Percentiles rank a stretch among this genome's conserved stretches.
Conservation (phyloP, 2,797 vertebrate genomes). For the Anguilla anguilla region DNA sequence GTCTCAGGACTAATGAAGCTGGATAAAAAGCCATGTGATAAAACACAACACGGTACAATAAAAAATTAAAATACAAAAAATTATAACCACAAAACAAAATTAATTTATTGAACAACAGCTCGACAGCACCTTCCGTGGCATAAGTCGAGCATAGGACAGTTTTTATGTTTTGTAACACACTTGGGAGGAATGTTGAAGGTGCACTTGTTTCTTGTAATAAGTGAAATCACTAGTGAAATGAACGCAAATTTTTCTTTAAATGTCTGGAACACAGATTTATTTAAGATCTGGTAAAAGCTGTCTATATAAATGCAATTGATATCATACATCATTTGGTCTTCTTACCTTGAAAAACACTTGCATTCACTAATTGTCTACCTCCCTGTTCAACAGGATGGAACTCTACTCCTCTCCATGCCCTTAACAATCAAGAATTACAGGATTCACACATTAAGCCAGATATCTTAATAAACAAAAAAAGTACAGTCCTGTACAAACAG, state of each 20-base stretch:
- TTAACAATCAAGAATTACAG: not conserved
- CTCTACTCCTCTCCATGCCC: not conserved
- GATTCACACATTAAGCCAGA: not conserved
- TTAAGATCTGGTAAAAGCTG: too few relatives aligned
- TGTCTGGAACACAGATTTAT: too few relatives aligned
- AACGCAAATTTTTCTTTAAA: not conserved
- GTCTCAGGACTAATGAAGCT: not conserved
- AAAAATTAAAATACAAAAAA: not conserved
- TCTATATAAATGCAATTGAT: too few relatives aligned
- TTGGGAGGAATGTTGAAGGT: too few relatives aligned
- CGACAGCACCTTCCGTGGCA: too few relatives aligned
- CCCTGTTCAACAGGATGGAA: not conserved
- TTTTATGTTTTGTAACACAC: too few relatives aligned
- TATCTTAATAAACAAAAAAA: not conserved
- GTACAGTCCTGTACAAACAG: not conserved
- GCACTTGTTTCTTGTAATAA: not conserved
- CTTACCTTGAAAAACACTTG: not conserved
- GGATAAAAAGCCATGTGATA: too few relatives aligned
- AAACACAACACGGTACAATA: too few relatives aligned
- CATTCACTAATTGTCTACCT: not conserved
- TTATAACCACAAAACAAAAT: not conserved
- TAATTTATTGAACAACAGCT: too few relatives aligned
- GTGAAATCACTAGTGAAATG: not conserved
- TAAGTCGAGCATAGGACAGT: too few relatives aligned
- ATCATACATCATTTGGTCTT: too few relatives aligned